Percentiles rank a stretch among this genome's conserved stretches.
Conservation (phyloP, 2,113 vertebrate species). For the Etheostoma cragini region DNA sequence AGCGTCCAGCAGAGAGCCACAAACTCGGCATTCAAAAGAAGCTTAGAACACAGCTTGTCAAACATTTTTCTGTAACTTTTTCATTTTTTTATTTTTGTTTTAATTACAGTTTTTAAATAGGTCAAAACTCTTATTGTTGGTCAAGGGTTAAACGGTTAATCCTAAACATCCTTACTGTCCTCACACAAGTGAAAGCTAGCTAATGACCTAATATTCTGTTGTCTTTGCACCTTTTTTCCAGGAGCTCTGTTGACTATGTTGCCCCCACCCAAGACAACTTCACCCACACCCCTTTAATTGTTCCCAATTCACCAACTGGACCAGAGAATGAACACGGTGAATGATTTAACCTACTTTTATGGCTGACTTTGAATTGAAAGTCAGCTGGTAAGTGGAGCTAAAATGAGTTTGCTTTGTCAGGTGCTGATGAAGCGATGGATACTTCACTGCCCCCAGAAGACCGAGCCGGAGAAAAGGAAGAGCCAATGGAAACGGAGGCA, state of each 20-base stretch:
- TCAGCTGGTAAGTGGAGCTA: neutral
- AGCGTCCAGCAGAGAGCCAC: too few species aligned
- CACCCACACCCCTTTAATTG: conserved; percentile 84
- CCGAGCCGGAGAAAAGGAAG: conserved; percentile 64
- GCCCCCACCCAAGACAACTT: conserved; percentile 85
- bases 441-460: conserved; percentile 76
- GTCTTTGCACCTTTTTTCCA: conserved; percentile 53
- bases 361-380: neutral
- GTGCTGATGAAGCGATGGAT: conserved; percentile 84
- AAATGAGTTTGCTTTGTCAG: conserved; percentile 26
- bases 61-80: too few species aligned
- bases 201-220: neutral
- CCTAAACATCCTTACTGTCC: too few species aligned
- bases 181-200: neutral
- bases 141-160: too few species aligned
- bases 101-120: too few species aligned
- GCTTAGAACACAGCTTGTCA: too few species aligned
- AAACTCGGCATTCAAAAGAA: too few species aligned
- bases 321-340: conserved; percentile 83
- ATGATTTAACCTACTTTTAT: neutral
- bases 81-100: too few species aligned
- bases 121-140: too few species aligned
- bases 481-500: conserved; percentile 70
- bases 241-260: conserved; percentile 87
- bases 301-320: conserved; percentile 93